Conservation (phyloP, 1,140 invertebrate genomes). For the Drosophila biarmipes region DNA sequence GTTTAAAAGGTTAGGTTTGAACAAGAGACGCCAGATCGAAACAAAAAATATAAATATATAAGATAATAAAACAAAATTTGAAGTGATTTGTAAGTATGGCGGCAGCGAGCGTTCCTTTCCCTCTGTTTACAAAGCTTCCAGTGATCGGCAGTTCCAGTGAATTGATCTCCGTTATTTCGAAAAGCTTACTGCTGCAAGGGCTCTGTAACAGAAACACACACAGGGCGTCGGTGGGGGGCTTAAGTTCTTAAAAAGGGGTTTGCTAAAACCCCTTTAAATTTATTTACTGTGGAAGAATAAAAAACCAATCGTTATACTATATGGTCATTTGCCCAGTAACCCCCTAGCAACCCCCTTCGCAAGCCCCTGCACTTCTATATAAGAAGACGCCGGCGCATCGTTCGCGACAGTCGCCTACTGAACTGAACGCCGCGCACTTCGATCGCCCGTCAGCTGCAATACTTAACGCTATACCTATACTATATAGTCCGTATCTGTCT, state of each 20-base stretch:
- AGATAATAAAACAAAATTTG: constrained; percentile 55
- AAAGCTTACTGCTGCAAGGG: constrained; percentile 1
- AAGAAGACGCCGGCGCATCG: background rate
- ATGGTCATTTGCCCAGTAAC: background rate
- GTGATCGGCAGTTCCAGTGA: background rate
- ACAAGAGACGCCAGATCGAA: background rate
- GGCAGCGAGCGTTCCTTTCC: background rate
- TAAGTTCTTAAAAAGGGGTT: background rate
- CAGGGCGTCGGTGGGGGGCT: background rate
- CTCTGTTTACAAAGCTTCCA: background rate
- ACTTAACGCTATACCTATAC: background rate
- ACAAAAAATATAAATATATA: background rate
- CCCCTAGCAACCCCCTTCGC: background rate
- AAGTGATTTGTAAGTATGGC: constrained; percentile 52
- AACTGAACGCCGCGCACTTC: constrained; percentile 16
- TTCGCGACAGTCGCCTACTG: constrained; percentile 1
- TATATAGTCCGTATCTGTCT: constrained; percentile 11
- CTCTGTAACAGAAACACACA: background rate
- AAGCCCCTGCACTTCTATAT: background rate
- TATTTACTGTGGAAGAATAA: too few relatives aligned
- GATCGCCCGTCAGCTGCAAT: constrained; percentile 12
- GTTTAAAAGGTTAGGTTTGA: constrained; percentile 52
- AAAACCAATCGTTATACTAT: too few relatives aligned
- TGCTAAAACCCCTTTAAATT: background rate
- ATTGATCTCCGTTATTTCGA: constrained; percentile 7